Conservation (phyloP, 2,113 vertebrate genomes). For the Gulo gulo region DNA sequence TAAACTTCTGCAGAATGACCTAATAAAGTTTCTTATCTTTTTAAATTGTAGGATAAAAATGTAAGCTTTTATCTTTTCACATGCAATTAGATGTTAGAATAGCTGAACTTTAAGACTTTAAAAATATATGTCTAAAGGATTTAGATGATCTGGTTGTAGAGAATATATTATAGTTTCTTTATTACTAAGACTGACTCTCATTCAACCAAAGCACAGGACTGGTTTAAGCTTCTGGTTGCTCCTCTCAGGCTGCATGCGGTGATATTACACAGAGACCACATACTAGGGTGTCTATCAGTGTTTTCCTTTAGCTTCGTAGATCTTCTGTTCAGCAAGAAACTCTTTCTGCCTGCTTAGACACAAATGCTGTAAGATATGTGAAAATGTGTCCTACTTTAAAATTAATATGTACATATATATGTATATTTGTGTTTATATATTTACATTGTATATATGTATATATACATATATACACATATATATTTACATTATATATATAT, state of each 20-base stretch:
- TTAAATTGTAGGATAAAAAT: neutral
- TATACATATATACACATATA: too few relatives aligned
- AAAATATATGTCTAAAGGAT: neutral
- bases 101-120: neutral
- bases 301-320: neutral
- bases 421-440: too few relatives aligned
- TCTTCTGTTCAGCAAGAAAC: neutral
- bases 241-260: neutral
- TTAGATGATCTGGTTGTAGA: neutral
- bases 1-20: neutral
- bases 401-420: neutral
- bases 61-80: neutral
- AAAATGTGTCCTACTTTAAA: neutral
- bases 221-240: neutral
- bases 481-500: too few relatives aligned
- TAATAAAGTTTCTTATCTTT: neutral
- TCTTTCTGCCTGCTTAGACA: neutral
- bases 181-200: neutral
- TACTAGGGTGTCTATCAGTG: neutral
- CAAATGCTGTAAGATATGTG: neutral
- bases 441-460: too few relatives aligned
- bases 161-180: neutral
- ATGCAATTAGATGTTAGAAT: neutral
- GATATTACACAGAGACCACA: too few relatives aligned
- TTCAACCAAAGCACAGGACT: neutral